Base-by-base conservation (phyloP, 2,113 vertebrate species). In the Leucosticte australis region DNA sequence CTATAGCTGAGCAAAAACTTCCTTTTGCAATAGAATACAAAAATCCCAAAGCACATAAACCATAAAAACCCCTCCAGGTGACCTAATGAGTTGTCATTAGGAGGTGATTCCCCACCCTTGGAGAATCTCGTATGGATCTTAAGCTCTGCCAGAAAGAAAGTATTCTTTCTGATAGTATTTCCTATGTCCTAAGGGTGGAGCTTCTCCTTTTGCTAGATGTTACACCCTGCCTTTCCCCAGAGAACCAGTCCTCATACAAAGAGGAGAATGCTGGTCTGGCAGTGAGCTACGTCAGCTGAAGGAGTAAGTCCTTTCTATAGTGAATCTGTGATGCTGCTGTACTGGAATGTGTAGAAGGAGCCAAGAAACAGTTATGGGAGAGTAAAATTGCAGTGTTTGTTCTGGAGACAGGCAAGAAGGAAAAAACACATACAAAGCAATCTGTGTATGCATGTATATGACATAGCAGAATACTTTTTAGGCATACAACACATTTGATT, bases 351-450 rank as follows among this genome's bases (percentile, higher is more conserved):
- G 62, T 60, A 44, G 60, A 90, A 93, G 64, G n/a, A 96, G 92
- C 92, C 94, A 96, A 94, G 60, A 92, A 92, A 88, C 30, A 31
- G 92, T 92, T 96, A 88, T 83, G 83, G 90, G 90, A 97, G 79
- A 96, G 73, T 95, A 93, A 74, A 93, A 94, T 27, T 83, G 85
- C 64, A 68, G 26, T 96, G 37, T 93, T 96, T 95, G 49, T 93
- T 93, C 90, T 95, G 90, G 88, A 94, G 90, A 56, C 0, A 2
- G 49, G 31, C 44, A 88, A 88, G 80, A 79, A 81, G 71, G 49
- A 17, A 59, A 87, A 94, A 86, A 37, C 46, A 59, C 68, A 52
- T 67, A 52, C 33, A 70, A 81, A 90, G 68, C 1, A 0, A 49
- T 74, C 88, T 64, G 12, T 39, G 42, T 60, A n/a, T 81, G 59